A percentile compares a stretch with the other conserved stretches of the same genome.
phyloP scores from a whole-genome alignment of 1,140 invertebrate species.

The Aphaenogaster ashmeadi region DNA sequence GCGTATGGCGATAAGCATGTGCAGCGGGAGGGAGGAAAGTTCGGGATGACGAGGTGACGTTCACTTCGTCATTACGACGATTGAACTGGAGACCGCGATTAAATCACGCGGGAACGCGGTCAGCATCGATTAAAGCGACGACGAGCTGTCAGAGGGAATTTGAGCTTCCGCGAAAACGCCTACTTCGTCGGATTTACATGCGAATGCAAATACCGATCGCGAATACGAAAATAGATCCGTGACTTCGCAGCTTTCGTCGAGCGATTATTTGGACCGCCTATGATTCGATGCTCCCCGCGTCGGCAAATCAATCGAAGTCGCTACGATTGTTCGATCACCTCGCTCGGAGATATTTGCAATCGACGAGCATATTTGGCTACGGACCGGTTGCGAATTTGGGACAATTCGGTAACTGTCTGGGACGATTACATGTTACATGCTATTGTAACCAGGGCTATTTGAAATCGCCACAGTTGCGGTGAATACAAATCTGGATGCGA shows the following conservation, averaged over 20 bases:
- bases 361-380: neutral
- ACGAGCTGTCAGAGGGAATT: neutral
- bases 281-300: neutral
- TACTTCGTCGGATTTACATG: constrained; percentile 38
- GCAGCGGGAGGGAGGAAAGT: neutral
- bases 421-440: neutral
- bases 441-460: neutral
- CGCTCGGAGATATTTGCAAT: neutral
- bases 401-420: constrained; percentile 37
- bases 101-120: constrained; percentile 27
- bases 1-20: neutral
- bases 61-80: constrained; percentile 40
- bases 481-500: neutral
- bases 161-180: constrained; percentile 28
- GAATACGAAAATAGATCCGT: neutral
- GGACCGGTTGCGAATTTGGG: neutral
- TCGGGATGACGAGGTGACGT: neutral
- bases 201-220: constrained; percentile 26
- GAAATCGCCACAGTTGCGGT: neutral
- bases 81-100: constrained; percentile 18
- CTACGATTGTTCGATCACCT: neutral
- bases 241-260: constrained; percentile 9
- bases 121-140: constrained; percentile 28
- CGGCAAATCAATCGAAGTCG: neutral
- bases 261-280: neutral